Conservation (phyloP, 2,113 vertebrate species). For the Dasyprocta punctata region DNA sequence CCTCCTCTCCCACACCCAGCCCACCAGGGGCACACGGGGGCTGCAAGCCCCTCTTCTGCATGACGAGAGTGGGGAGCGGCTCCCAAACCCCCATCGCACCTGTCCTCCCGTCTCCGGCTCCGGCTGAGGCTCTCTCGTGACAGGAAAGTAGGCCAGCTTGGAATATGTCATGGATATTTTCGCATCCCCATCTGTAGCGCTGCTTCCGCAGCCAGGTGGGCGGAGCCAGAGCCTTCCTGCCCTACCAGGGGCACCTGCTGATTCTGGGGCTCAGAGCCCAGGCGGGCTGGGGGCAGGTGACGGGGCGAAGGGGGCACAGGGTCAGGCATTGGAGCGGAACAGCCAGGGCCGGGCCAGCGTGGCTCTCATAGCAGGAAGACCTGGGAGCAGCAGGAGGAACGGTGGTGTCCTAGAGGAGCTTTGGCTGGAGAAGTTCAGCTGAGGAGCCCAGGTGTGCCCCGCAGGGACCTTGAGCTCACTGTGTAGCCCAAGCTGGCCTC, state of each 20-base stretch:
- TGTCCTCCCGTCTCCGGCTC: conserved; percentile 59
- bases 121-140: conserved; percentile 60
- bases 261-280: conserved; percentile 54
- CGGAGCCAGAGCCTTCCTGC: conserved; percentile 56
- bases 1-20: background rate
- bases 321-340: background rate
- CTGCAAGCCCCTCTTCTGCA: background rate
- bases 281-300: background rate
- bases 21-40: background rate
- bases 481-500: background rate
- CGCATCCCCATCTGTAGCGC: conserved; percentile 80
- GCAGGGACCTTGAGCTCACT: background rate
- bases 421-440: background rate
- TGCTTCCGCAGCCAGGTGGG: conserved; percentile 60
- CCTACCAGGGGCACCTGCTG: conserved; percentile 51
- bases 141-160: conserved; percentile 79
- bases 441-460: background rate
- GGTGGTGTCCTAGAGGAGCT: background rate
- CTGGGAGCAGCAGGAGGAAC: background rate
- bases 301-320: too few species aligned
- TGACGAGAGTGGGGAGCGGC: conserved; percentile 23
- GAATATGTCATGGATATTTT: conserved; percentile 83
- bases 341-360: background rate
- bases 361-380: background rate
- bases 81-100: conserved; percentile 62